phyloP scores from a whole-genome alignment of 2,797 vertebrate genomes.

The Scyliorhinus canicula region DNA sequence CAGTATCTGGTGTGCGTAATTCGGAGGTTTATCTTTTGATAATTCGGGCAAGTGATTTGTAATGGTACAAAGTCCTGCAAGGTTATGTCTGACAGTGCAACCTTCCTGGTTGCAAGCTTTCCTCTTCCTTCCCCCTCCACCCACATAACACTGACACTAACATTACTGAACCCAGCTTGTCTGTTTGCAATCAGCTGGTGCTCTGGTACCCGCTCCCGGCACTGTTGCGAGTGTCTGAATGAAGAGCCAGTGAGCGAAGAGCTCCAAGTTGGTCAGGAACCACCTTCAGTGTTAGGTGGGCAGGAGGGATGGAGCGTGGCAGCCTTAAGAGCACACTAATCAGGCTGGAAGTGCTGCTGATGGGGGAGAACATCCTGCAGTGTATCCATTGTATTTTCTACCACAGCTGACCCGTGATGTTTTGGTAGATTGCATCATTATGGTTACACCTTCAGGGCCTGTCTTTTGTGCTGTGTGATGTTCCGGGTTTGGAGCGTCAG shows the following conservation, averaged over 20 bases:
- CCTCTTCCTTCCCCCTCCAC: neutral
- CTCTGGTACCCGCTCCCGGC: neutral
- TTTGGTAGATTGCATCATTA: neutral
- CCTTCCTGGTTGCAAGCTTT: neutral
- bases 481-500: neutral
- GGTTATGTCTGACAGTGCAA: neutral
- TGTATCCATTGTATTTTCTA: neutral
- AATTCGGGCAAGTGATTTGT: neutral
- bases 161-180: neutral
- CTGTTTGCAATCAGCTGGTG: neutral
- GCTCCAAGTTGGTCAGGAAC: neutral
- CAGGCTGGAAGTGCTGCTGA: neutral
- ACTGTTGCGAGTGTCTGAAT: neutral
- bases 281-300: neutral
- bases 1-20: neutral
- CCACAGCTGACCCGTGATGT: neutral
- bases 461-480: neutral
- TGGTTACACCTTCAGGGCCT: neutral
- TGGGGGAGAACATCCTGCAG: neutral
- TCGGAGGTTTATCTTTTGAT: neutral
- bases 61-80: neutral
- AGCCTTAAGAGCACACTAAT: neutral
- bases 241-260: neutral
- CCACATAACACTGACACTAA: conserved; percentile 5
- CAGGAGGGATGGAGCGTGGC: too few relatives aligned